Conservation (phyloP, 1,140 invertebrate species). For the Sesamia nonagrioides region DNA sequence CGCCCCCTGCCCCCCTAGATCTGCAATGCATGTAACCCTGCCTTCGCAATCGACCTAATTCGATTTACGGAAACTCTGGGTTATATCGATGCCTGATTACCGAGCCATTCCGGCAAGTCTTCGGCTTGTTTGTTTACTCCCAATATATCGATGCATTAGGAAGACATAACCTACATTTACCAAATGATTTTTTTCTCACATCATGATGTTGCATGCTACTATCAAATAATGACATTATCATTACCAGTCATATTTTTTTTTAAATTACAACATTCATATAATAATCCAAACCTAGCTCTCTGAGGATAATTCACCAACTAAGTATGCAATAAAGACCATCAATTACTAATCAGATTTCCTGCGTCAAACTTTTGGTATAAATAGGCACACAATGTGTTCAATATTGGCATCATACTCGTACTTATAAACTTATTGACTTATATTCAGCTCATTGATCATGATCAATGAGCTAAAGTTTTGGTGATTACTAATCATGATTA, state of each 20-base stretch:
- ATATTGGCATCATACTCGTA: conserved; percentile 34
- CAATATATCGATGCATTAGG: background rate
- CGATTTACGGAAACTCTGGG: conserved; percentile 75
- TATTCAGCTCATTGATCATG: conserved; percentile 64
- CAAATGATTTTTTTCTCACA: background rate
- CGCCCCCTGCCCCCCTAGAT: conserved; percentile 67
- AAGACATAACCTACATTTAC: background rate
- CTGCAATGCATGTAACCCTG: conserved; percentile 75
- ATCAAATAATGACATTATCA: background rate
- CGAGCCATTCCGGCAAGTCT: conserved; percentile 4
- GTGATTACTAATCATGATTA: too few species aligned
- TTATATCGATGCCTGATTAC: conserved; percentile 49
- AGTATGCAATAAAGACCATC: conserved; percentile 8
- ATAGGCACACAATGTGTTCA: background rate
- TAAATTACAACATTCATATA: background rate
- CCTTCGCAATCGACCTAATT: conserved; percentile 77
- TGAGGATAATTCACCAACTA: background rate
- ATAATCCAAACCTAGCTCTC: background rate
- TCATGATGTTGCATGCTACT: background rate
- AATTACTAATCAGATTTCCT: conserved; percentile 34
- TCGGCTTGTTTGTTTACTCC: conserved; percentile 18
- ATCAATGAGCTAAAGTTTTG: too few species aligned
- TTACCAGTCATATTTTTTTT: background rate
- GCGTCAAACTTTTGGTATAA: conserved; percentile 14
- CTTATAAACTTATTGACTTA: conserved; percentile 51